Base-by-base conservation (phyloP, 2,797 vertebrate species). In the Siniperca scherzeri region DNA sequence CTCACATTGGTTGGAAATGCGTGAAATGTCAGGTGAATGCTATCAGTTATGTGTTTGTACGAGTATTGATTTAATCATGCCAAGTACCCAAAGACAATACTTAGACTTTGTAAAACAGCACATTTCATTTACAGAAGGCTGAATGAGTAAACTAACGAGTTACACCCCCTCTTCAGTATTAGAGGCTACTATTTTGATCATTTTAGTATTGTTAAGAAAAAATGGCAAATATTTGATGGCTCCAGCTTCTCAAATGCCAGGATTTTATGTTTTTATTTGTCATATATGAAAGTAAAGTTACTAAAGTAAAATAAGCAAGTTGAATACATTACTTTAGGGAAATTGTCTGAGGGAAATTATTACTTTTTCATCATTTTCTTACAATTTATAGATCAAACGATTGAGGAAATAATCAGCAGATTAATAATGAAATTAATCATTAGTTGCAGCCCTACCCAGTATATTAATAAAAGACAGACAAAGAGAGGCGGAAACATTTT, bases 1-100 rank as follows among this genome's bases (percentile, higher is more conserved):
- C n/a, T 78, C 30, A n/a, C 59, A 80, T 71, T 78, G 70, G 56
- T 69, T 68, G 30, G 22, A 74, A 86, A 76, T 56, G 33, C 3
- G 8, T 72, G 33, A 77, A 84, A 86, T 88, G 61, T 78, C 82
- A 77, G 52, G 33, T 75, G 77, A 72, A 89, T 65, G 56, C 40
- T 81, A 76, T 80, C 57, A 79, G 62, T n/a, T 67, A 71, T 78
- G 53, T 60, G 27, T 67, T 80, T 74, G 33, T 62, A 62, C 0
- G 1, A 22, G 42, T 70, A 68, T 66, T 60, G 72, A 60, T 74
- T 74, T 80, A 72, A 36, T 91, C n/a, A 80, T 56, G 27, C 22
- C 33, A 82, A 68, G 77, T 30, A 56, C 19, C 27, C 48, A 68
- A 55, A 85, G 61, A 62, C 56, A 64, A 67, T 3, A 53, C 14